Evolutionary conservation across 2,797 vertebrate species (phyloP), one percentile per base, ranked within the genome.

Genomic region (Oophaga sylvatica): DNA sequence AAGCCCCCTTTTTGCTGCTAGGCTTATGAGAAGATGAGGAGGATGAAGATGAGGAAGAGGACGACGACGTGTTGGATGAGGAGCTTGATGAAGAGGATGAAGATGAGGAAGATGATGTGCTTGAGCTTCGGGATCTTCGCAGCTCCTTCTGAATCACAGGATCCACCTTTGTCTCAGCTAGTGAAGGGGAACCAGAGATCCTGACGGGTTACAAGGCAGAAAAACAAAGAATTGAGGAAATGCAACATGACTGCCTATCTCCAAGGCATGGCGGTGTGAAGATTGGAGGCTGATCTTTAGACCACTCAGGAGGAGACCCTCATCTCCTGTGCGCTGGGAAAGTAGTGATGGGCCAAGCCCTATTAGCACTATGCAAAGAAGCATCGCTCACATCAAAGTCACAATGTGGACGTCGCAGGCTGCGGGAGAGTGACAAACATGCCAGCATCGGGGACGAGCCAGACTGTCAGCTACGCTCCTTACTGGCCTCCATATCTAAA

Each of bases 41-140:
- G 0, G 81, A 68, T 0, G 93, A 93, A 75, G 92, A 93, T 31
- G 92, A 93, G 75, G 93, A 76, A 53, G 73, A 35, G 35, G 35
- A 75, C 8, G 71, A 93, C 77, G 90, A 92, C 22, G 86, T 82
- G 57, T 68, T 41, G 12, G 87, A 88, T 53, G 83, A 94, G 0
- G 93, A 94, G 0, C 93, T 92, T 0, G 93, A 92, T 0, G 90
- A 92, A 0, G 91, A 92, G 0, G 91, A 91, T 0, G 93, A 93
- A 0, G 93, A 93, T 0, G 92, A 93, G 0, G 93, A 93, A 0
- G 93, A 92, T 0, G 93, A 92, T 0, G 92, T 91, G 0, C 92
- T 93, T 0, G 92, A 92, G 71, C 92, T 93, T 83, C 92, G 89
- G 57, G 91, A 92, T 68, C 31, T 48, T 7, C 45, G 87, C 10